A percentile compares a stretch with the other conserved stretches of the same genome.
These are phyloP conservation scores for Rhopilema esculentum DNA, from an alignment of 30 jellyfish, hydroid and myxozoan genomes.

Conservation along the genomic window DNA sequence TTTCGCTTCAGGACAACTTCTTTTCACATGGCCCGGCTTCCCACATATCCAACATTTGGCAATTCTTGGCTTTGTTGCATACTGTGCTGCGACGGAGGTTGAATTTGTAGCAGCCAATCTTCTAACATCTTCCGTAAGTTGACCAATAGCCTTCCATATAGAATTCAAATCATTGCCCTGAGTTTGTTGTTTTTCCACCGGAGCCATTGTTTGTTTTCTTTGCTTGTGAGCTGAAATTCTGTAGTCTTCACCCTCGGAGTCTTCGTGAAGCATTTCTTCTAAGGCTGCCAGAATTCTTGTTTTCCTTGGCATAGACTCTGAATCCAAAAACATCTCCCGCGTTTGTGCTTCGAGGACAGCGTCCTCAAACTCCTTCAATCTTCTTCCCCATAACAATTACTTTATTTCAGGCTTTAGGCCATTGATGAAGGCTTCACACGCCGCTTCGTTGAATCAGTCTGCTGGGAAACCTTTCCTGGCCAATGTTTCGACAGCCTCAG, in stretches of 20 bases:
- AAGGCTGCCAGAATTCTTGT: slow-evolving; percentile 6
- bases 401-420: slow-evolving; percentile 22
- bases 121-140: neutral
- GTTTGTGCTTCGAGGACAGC: slow-evolving; percentile 19
- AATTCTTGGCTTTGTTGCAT: neutral
- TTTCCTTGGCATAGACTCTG: slow-evolving; percentile 8
- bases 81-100: neutral
- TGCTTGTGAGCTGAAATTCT: neutral
- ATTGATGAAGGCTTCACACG: slow-evolving; percentile 19
- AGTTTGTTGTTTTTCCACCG: neutral
- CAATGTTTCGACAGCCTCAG: slow-evolving; percentile 20
- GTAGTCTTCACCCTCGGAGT: slow-evolving; percentile 14
- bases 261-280: slow-evolving; percentile 10
- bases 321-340: slow-evolving; percentile 10
- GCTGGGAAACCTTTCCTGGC: neutral
- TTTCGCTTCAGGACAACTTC: neutral
- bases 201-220: neutral
- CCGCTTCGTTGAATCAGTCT: slow-evolving; percentile 15
- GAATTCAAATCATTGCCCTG: neutral
- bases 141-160: neutral
- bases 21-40: neutral
- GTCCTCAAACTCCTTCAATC: slow-evolving; percentile 9
- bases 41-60: neutral
- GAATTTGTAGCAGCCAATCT: neutral
- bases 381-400: slow-evolving; percentile 1